phyloP scores from a whole-genome alignment of 2,888 invertebrate genomes.

The Euproctis similis region DNA sequence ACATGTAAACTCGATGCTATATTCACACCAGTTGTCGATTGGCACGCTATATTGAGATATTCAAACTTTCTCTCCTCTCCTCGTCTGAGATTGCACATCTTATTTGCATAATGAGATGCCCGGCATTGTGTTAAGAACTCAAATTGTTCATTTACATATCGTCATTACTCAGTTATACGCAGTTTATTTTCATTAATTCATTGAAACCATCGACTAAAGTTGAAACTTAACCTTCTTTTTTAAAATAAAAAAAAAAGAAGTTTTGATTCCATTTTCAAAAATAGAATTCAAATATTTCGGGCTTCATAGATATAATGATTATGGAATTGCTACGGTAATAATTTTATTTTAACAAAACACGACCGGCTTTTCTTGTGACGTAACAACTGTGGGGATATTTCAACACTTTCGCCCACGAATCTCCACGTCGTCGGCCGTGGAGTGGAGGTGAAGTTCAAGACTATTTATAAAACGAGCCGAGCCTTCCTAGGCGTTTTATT shows the following conservation, averaged over 20 bases:
- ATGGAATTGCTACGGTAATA: too few relatives aligned
- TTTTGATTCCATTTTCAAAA: too few relatives aligned
- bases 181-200: too few relatives aligned
- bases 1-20: conserved; percentile 68
- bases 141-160: conserved; percentile 45
- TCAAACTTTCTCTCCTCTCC: conserved; percentile 59
- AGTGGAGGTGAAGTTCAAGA: conserved; percentile 74
- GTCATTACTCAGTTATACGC: too few relatives aligned
- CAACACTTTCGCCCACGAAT: conserved; percentile 58
- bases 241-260: too few relatives aligned
- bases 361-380: conserved; percentile 34
- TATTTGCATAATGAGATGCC: conserved; percentile 61
- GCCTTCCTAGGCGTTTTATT: conserved; percentile 64
- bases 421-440: conserved; percentile 38
- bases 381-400: conserved; percentile 39
- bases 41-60: conserved; percentile 68
- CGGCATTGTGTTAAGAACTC: conserved; percentile 41
- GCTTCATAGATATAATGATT: too few relatives aligned
- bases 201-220: too few relatives aligned
- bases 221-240: too few relatives aligned
- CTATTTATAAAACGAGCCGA: conserved; percentile 68
- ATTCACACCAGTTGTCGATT: conserved; percentile 65
- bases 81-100: conserved; percentile 51
- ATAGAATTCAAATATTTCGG: too few relatives aligned
- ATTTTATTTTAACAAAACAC: conserved; percentile 15